Conservation (phyloP, 2,113 vertebrate genomes). For the Saguinus imperator region DNA sequence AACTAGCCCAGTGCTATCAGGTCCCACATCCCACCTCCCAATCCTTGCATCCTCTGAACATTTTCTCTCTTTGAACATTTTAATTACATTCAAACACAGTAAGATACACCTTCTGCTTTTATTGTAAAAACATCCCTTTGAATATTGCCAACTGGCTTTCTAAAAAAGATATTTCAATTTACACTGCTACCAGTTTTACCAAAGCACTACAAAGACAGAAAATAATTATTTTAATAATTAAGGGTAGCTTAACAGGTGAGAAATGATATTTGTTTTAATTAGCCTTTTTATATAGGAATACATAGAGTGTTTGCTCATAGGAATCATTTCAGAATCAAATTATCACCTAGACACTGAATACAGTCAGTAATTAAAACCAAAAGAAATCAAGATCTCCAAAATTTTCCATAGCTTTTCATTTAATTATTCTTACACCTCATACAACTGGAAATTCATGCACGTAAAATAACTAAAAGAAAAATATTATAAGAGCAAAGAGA, state of each 20-base stretch:
- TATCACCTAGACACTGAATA: neutral
- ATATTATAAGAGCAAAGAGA: neutral
- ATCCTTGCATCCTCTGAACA: neutral
- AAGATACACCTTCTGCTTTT: neutral
- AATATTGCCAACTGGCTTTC: constrained; percentile 1
- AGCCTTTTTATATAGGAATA: neutral
- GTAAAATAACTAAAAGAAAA: constrained; percentile 15
- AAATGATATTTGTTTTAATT: constrained; percentile 32
- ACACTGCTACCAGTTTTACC: neutral
- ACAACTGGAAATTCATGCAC: neutral
- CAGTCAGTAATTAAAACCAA: neutral
- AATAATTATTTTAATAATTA: constrained; percentile 12
- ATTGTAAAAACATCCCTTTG: neutral
- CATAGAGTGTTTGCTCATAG: neutral
- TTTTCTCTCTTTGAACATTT: neutral
- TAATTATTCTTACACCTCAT: neutral
- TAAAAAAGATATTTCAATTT: neutral
- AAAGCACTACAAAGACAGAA: neutral
- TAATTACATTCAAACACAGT: neutral
- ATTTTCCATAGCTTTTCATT: neutral
- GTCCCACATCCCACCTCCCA: neutral
- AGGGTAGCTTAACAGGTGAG: neutral
- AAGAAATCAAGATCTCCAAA: neutral
- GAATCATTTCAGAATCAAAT: constrained; percentile 27
- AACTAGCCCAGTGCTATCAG: neutral